phyloP scores from a whole-genome alignment of 2,113 vertebrate species.

The Carassius gibelio region DNA sequence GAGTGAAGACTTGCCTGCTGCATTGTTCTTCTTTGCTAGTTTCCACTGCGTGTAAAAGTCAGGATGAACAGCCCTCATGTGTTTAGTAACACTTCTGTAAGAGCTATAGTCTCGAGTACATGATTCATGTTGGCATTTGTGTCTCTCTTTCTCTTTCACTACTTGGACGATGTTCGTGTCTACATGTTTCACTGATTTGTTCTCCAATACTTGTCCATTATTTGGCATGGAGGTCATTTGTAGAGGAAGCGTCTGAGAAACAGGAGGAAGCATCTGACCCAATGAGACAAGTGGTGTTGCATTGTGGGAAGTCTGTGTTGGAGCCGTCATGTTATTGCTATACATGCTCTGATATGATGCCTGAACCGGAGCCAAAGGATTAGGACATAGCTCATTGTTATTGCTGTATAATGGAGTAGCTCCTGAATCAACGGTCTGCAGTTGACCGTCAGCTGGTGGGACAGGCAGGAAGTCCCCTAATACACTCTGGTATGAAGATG shows the following conservation, averaged over 20 bases:
- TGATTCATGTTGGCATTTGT: conserved; percentile 85
- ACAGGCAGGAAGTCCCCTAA: conserved; percentile 49
- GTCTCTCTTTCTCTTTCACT: conserved; percentile 73
- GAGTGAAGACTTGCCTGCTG: conserved; percentile 67
- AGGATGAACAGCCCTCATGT: conserved; percentile 90
- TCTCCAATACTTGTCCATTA: conserved; percentile 38
- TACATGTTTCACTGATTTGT: background rate
- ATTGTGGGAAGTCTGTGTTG: conserved; percentile 39
- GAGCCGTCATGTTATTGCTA: conserved; percentile 47
- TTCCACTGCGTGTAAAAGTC: conserved; percentile 91
- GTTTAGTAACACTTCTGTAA: conserved; percentile 89
- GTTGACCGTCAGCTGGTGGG: conserved; percentile 52
- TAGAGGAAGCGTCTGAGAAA: conserved; percentile 66
- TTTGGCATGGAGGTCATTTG: conserved; percentile 52
- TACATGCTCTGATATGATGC: conserved; percentile 45
- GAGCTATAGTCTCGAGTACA: conserved; percentile 90
- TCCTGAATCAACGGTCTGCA: conserved; percentile 46
- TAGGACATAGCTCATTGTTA: conserved; percentile 48
- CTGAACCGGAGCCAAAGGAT: conserved; percentile 38
- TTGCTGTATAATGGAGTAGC: conserved; percentile 51
- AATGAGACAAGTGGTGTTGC: conserved; percentile 35
- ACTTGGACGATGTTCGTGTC: conserved; percentile 24
- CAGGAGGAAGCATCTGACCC: conserved; percentile 41
- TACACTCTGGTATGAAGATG: conserved; percentile 61
- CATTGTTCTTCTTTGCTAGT: conserved; percentile 80